phyloP scores from a whole-genome alignment of 2,797 vertebrate species.

The Rhyacichthys aspro region DNA sequence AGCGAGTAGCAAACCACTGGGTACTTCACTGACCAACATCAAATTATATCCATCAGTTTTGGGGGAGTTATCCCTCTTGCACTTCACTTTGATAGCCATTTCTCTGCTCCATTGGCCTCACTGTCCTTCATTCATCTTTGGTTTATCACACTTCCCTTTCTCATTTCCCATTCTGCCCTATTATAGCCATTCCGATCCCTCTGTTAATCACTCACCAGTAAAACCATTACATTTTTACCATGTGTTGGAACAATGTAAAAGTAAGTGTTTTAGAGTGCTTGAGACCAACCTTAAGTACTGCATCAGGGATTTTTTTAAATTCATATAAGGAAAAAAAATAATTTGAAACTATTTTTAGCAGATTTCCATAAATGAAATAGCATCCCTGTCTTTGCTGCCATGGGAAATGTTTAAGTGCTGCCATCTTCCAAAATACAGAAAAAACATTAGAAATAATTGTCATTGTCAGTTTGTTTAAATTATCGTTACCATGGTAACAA shows the following conservation, averaged over 20 bases:
- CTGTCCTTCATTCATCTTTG: slow-evolving; percentile 50
- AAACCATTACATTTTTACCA: slow-evolving; percentile 48
- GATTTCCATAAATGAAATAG: too few relatives aligned
- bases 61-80: slow-evolving; percentile 23
- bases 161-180: slow-evolving; percentile 53
- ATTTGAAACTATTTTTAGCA: too few relatives aligned
- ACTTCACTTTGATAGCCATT: slow-evolving; percentile 24
- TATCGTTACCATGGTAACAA: too few relatives aligned
- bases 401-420: too few relatives aligned
- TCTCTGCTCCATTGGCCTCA: slow-evolving; percentile 35
- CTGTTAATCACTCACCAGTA: slow-evolving; percentile 52
- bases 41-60: slow-evolving; percentile 50
- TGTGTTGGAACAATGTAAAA: slow-evolving; percentile 45
- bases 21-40: slow-evolving; percentile 62
- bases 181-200: slow-evolving; percentile 48
- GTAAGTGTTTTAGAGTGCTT: background rate
- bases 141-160: slow-evolving; percentile 54
- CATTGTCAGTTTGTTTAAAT: too few relatives aligned
- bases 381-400: too few relatives aligned
- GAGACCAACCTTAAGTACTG: too few relatives aligned
- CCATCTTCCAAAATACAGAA: too few relatives aligned
- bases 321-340: too few relatives aligned
- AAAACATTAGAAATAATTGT: too few relatives aligned
- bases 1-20: slow-evolving; percentile 53
- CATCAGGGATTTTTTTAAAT: too few relatives aligned